phyloP scores from a whole-genome alignment of 2,888 invertebrate genomes.

The Colostygia pectinataria region DNA sequence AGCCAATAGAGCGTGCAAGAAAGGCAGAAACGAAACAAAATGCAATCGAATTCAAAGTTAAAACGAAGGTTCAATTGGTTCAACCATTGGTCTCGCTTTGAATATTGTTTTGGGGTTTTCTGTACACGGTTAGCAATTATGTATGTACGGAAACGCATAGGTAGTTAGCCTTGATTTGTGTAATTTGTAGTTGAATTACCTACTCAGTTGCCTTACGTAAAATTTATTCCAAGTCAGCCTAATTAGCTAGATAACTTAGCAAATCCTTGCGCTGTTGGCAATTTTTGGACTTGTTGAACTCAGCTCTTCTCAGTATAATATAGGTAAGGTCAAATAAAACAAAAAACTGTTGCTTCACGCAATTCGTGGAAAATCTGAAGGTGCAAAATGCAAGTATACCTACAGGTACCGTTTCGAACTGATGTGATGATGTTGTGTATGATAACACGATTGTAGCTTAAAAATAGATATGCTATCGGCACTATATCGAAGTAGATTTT shows the following conservation, averaged over 20 bases:
- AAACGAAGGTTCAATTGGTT: slow-evolving; percentile 23
- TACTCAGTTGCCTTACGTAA: slow-evolving; percentile 34
- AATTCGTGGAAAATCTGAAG: background rate
- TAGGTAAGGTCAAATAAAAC: no score
- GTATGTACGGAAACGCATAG: slow-evolving; percentile 36
- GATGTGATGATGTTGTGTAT: background rate
- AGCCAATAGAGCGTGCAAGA: slow-evolving; percentile 64
- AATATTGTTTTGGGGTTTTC: slow-evolving; percentile 28
- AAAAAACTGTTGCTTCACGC: background rate
- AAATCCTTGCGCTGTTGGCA: slow-evolving; percentile 55
- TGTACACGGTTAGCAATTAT: slow-evolving; percentile 32
- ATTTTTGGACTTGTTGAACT: slow-evolving; percentile 40
- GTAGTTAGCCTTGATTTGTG: slow-evolving; percentile 43
- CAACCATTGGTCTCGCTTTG: slow-evolving; percentile 28
- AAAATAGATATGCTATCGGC: slow-evolving; percentile 41
- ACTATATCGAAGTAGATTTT: slow-evolving; percentile 24
- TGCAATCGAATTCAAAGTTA: slow-evolving; percentile 29
- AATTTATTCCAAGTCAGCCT: slow-evolving; percentile 41
- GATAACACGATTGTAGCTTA: slow-evolving; percentile 41
- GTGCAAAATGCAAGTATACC: background rate
- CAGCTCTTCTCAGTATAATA: slow-evolving; percentile 52
- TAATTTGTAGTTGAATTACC: slow-evolving; percentile 32
- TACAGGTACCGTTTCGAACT: no score
- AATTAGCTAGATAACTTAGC: slow-evolving; percentile 50
- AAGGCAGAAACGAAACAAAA: slow-evolving; percentile 35